Conservation (phyloP, 1,140 invertebrate species). For the Cheumatopsyche charites region DNA sequence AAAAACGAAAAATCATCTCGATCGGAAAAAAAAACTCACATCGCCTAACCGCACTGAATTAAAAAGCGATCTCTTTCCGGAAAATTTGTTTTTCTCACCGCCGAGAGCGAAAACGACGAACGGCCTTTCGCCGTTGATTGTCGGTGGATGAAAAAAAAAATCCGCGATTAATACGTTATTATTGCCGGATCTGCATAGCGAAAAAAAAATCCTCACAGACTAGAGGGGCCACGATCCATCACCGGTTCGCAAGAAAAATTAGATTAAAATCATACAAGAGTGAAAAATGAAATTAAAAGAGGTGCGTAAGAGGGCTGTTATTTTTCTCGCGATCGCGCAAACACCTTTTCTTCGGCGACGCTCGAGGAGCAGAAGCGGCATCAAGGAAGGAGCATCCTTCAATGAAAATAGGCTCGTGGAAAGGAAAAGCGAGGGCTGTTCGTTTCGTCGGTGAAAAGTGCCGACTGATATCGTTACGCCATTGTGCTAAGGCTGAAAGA, state of each 20-base stretch:
- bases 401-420: slow-evolving; percentile 23
- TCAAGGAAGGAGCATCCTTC: too few relatives aligned
- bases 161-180: slow-evolving; percentile 48
- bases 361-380: too few relatives aligned
- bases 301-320: slow-evolving; percentile 45
- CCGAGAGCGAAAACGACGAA: slow-evolving; percentile 28
- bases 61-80: slow-evolving; percentile 32
- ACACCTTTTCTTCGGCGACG: slow-evolving; percentile 47
- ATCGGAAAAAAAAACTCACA: not conserved
- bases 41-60: not conserved
- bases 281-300: slow-evolving; percentile 49
- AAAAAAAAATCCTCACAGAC: slow-evolving; percentile 11
- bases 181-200: slow-evolving; percentile 45
- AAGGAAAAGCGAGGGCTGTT: slow-evolving; percentile 4
- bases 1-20: not conserved
- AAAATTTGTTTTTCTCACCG: slow-evolving; percentile 45
- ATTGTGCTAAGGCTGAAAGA: slow-evolving; percentile 48
- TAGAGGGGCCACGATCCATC: slow-evolving; percentile 32
- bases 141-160: slow-evolving; percentile 41
- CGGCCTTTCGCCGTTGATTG: slow-evolving; percentile 42
- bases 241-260: slow-evolving; percentile 44
- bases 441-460: slow-evolving; percentile 47
- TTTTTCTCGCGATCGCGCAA: slow-evolving; percentile 47
- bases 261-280: slow-evolving; percentile 50
- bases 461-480: slow-evolving; percentile 49